Evolutionary conservation across 2,113 vertebrate genomes (phyloP).

Genomic region (Calidris pugnax): DNA sequence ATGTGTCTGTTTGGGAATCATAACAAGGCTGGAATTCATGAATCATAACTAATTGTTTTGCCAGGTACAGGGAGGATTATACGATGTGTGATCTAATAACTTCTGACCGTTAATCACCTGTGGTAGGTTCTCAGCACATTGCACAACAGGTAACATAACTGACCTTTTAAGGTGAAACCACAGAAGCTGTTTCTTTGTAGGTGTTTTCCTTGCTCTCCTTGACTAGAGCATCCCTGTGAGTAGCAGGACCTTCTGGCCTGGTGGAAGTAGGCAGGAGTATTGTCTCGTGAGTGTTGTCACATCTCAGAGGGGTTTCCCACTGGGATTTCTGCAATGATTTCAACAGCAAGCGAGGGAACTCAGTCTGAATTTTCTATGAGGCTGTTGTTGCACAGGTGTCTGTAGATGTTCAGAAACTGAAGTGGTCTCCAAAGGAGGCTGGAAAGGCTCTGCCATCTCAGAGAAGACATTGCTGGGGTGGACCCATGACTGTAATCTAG

Average conservation of each 20-base stretch:
- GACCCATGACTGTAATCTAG: accelerated
- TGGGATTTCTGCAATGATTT: not conserved
- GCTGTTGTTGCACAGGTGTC: not conserved
- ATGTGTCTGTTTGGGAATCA: not conserved
- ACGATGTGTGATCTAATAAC: not conserved
- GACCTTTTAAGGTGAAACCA: constrained; percentile 17
- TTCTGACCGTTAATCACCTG: not conserved
- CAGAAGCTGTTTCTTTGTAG: not conserved
- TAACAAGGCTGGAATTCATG: not conserved
- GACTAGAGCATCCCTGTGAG: not conserved
- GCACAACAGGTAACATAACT: not conserved
- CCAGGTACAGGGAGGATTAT: constrained; percentile 4
- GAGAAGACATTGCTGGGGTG: not conserved
- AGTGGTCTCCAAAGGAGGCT: not conserved
- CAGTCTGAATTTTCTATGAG: not conserved
- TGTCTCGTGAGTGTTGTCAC: not conserved
- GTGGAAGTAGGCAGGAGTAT: accelerated
- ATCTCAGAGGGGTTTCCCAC: not conserved
- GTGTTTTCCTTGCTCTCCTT: not conserved
- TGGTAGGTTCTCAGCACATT: not conserved
- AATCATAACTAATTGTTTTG: not conserved
- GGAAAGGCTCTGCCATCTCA: not conserved
- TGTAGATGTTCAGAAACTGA: not conserved
- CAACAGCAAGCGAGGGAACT: not conserved
- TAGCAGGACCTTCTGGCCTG: not conserved